Percentiles rank a stretch among this genome's conserved stretches.
phyloP scores from a whole-genome alignment of 2,797 vertebrate genomes.

The Sphenopsis melanotis region DNA sequence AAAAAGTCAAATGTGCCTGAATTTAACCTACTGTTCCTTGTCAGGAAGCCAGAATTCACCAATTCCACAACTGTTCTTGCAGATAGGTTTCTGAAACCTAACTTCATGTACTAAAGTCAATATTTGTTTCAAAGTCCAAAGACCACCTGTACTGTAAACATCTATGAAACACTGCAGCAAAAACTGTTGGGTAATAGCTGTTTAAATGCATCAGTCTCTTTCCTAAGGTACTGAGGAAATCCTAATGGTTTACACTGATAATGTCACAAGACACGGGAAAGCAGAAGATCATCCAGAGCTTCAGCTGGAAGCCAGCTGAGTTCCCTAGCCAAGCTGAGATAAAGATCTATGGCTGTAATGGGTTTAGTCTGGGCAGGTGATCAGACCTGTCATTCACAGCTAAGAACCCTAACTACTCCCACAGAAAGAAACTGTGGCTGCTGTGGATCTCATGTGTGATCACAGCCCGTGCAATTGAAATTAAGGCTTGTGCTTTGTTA shows the following conservation, averaged over 20 bases:
- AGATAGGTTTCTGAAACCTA: slow-evolving; percentile 29
- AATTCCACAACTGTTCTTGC: slow-evolving; percentile 38
- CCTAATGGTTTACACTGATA: neutral
- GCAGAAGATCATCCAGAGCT: neutral
- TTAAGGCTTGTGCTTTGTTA: neutral
- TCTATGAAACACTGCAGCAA: neutral
- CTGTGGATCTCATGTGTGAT: neutral
- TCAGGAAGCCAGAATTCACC: slow-evolving; percentile 4
- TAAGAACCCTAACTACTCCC: neutral
- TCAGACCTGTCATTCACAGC: neutral
- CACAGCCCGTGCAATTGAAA: neutral
- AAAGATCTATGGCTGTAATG: neutral
- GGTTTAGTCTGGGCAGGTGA: neutral
- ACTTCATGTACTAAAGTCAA: slow-evolving; percentile 39
- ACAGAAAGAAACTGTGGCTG: neutral
- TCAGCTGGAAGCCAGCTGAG: neutral
- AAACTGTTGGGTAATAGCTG: slow-evolving; percentile 27
- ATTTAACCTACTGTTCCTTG: slow-evolving; percentile 55
- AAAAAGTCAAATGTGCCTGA: neutral
- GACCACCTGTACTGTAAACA: slow-evolving; percentile 59
- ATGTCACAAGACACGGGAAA: neutral
- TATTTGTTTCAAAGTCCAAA: slow-evolving; percentile 62
- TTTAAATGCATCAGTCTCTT: slow-evolving; percentile 3
- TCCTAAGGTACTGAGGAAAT: slow-evolving; percentile 30
- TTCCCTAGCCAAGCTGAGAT: neutral